A percentile compares a stretch with the other conserved stretches of the same genome.
phyloP scores from a whole-genome alignment of 2,888 invertebrate species.

The Meghimatium bilineatum region DNA sequence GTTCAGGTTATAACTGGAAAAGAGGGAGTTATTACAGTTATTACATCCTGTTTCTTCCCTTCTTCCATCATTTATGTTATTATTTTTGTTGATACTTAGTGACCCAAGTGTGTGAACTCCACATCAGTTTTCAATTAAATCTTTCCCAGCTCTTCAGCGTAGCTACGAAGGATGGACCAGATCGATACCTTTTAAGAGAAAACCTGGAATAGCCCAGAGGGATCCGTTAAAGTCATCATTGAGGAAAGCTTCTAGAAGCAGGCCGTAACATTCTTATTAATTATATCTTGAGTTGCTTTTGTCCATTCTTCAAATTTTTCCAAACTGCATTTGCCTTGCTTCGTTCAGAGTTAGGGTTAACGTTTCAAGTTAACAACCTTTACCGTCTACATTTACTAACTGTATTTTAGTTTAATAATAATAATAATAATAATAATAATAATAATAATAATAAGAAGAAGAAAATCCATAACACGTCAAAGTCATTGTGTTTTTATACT shows the following conservation, averaged over 20 bases:
- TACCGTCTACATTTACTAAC: too few species aligned
- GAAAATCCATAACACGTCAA: too few species aligned
- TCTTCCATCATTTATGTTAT: neutral
- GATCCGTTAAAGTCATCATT: neutral
- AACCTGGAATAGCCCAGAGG: neutral
- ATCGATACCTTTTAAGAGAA: neutral
- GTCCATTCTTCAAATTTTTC: neutral
- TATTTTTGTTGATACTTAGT: neutral
- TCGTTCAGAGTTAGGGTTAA: too few species aligned
- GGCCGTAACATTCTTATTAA: neutral
- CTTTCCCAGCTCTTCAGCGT: neutral
- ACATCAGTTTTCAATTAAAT: constrained; percentile 11
- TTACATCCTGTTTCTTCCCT: too few species aligned
- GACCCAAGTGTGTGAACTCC: neutral
- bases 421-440: too few species aligned
- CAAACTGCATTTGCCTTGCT: neutral
- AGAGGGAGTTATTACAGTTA: too few species aligned
- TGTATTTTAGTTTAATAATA: too few species aligned
- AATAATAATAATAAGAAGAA: too few species aligned
- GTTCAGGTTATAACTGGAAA: too few species aligned
- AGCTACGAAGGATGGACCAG: neutral
- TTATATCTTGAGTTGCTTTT: neutral
- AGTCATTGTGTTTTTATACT: too few species aligned
- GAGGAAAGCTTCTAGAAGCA: neutral
- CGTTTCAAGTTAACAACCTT: too few species aligned